Conservation (phyloP, 2,113 vertebrate genomes). For the Hydrolagus affinis region DNA sequence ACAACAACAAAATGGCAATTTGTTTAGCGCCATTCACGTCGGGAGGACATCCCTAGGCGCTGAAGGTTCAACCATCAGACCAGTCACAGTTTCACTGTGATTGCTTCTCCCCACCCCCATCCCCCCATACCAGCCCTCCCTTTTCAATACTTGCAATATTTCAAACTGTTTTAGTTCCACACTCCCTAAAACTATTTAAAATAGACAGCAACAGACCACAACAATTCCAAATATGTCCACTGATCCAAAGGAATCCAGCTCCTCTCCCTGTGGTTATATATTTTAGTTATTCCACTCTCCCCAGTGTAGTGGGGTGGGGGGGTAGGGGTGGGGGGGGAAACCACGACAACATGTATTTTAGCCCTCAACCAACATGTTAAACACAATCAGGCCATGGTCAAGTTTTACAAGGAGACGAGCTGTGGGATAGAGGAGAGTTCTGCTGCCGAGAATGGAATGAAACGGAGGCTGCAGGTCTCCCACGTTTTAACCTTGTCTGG, state of each 20-base stretch:
- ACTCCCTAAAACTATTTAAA: neutral
- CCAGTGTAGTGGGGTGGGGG: neutral
- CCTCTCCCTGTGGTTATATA: neutral
- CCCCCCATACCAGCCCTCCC: too few species aligned
- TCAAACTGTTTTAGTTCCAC: neutral
- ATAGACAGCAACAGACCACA: neutral
- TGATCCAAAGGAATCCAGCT: neutral
- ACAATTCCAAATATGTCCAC: conserved; percentile 19
- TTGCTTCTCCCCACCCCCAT: too few species aligned
- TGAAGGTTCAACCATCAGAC: too few species aligned
- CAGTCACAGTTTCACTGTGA: too few species aligned
- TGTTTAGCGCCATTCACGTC: too few species aligned
- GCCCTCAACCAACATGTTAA: neutral
- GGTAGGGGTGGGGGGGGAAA: too few species aligned
- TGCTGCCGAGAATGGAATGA: too few species aligned
- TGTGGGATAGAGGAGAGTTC: too few species aligned
- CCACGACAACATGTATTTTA: conserved; percentile 12
- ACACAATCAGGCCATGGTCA: neutral
- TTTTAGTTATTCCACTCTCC: neutral
- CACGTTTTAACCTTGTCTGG: neutral
- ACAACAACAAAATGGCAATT: too few species aligned
- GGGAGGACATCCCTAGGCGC: too few species aligned
- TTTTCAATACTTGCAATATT: neutral
- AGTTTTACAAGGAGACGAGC: neutral
- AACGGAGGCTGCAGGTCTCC: neutral